These are phyloP conservation scores for Burhinus bistriatus DNA, from an alignment of 2,113 vertebrate genomes.

Conservation along the genomic window DNA sequence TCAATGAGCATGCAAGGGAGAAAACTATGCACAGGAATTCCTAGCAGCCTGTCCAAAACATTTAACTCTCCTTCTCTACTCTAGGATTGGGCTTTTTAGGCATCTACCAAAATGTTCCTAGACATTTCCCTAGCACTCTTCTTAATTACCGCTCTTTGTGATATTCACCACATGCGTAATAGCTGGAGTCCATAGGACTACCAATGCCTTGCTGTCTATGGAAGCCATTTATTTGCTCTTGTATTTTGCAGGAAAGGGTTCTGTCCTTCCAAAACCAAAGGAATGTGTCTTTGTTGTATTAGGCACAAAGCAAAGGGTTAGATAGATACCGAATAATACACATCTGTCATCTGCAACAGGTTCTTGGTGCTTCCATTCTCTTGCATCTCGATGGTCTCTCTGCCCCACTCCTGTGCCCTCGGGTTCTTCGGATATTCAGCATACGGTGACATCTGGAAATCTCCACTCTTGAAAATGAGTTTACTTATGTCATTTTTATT, in stretches of 20 bases:
- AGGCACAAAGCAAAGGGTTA: neutral
- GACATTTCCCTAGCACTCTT: neutral
- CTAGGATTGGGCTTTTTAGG: neutral
- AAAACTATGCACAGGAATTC: neutral
- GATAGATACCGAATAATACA: slow-evolving; percentile 91
- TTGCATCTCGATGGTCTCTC: slow-evolving; percentile 98
- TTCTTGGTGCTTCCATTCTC: slow-evolving; percentile 99
- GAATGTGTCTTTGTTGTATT: neutral
- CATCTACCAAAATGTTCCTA: neutral
- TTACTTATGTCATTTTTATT: slow-evolving; percentile 98
- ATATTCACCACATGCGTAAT: neutral
- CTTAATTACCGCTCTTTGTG: neutral
- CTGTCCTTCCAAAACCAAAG: neutral
- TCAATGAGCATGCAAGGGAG: neutral
- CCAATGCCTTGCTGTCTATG: neutral
- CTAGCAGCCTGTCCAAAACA: neutral
- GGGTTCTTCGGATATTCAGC: slow-evolving; percentile 92
- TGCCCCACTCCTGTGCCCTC: slow-evolving; percentile 91
- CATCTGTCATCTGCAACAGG: slow-evolving; percentile 95
- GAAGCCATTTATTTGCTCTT: neutral
- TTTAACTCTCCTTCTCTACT: neutral
- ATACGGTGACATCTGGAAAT: slow-evolving; percentile 95
- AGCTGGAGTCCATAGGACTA: neutral
- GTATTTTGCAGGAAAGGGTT: neutral
- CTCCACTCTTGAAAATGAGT: slow-evolving; percentile 97